A percentile compares a stretch with the other conserved stretches of the same genome.
phyloP scores from a whole-genome alignment of 2,888 invertebrate genomes.

The Parnassius apollo region DNA sequence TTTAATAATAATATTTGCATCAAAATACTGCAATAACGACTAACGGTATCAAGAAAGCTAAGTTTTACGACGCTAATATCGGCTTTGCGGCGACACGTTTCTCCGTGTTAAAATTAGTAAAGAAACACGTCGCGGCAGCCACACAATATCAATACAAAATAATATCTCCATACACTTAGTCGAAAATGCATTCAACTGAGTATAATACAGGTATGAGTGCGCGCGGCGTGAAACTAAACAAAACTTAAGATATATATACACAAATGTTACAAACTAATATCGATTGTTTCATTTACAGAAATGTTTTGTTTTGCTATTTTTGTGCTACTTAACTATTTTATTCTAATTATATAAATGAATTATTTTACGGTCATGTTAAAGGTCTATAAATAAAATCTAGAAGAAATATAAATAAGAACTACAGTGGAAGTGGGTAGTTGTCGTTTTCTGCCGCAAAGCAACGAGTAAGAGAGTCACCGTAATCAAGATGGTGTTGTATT shows the following conservation, averaged over 20 bases:
- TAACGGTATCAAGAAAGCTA: constrained; percentile 73
- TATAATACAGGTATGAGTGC: constrained; percentile 69
- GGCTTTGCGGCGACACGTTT: constrained; percentile 35
- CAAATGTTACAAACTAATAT: not conserved
- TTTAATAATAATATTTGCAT: constrained; percentile 79
- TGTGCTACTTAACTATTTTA: too few relatives aligned
- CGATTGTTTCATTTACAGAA: not conserved
- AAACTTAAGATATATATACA: not conserved
- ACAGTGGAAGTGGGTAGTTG: too few relatives aligned
- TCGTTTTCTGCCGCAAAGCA: too few relatives aligned
- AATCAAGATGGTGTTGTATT: too few relatives aligned
- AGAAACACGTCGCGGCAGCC: constrained; percentile 18
- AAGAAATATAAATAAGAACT: too few relatives aligned
- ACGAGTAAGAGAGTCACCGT: too few relatives aligned
- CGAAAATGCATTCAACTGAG: constrained; percentile 62
- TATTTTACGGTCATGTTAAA: too few relatives aligned
- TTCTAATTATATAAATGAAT: too few relatives aligned
- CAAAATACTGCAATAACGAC: constrained; percentile 78
- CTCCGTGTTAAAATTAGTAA: constrained; percentile 28
- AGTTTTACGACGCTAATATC: constrained; percentile 33
- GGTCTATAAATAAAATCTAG: too few relatives aligned
- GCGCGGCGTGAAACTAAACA: constrained; percentile 28
- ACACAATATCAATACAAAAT: constrained; percentile 38
- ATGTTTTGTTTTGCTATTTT: too few relatives aligned
- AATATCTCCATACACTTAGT: constrained; percentile 44